Base-by-base conservation (phyloP, 2,888 invertebrate species). In the Leucoma salicis region DNA sequence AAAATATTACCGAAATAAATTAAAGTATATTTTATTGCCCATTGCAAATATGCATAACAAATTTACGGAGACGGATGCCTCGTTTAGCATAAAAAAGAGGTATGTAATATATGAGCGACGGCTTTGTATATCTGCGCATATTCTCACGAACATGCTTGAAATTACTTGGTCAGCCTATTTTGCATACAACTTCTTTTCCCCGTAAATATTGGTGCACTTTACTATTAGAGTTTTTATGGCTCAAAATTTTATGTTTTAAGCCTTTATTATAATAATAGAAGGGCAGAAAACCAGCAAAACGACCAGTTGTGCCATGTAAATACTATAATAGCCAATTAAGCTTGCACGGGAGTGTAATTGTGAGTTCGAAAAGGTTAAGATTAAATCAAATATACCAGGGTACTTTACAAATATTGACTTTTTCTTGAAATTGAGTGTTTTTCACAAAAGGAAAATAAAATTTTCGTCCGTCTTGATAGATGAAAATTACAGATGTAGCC, bases 141-240 rank as follows among this genome's bases (percentile, higher is more conserved):
- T 68, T 74, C 58, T 65, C 74, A 75, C 68, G 72, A 73, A 69
- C 62, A 54, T 55, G 39, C 47, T 55, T 67, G 55, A 65, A 67
- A 66, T 73, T 72, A 66, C 63, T 62, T 53, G 57, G 53, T 50
- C 38, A 46, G 53, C 39, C 52, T 60, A 46, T 57, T 74, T 74
- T 66, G 66, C 65, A 69, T 70, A 63, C 40, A 53, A 62, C 72
- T 70, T 70, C 53, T 54, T 57, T 64, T 53, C 46, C 39, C 39
- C 44, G 37, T 53, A 49, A 35, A 41, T 65, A 62, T 56, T 49
- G 54, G 55, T 59, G 53, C 58, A 64, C 53, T 58, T 57, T 40
- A 46, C 52, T 54, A 57, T 57, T 44, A 57, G 31, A 42, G 13
- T 43, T 46, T 63, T 54, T 49, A 43, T 35, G 39, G 53, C 45